Percentiles rank a stretch among this genome's conserved stretches.
Conservation (phyloP, 2,888 invertebrate genomes). For the Zygogramma bicolorata region DNA sequence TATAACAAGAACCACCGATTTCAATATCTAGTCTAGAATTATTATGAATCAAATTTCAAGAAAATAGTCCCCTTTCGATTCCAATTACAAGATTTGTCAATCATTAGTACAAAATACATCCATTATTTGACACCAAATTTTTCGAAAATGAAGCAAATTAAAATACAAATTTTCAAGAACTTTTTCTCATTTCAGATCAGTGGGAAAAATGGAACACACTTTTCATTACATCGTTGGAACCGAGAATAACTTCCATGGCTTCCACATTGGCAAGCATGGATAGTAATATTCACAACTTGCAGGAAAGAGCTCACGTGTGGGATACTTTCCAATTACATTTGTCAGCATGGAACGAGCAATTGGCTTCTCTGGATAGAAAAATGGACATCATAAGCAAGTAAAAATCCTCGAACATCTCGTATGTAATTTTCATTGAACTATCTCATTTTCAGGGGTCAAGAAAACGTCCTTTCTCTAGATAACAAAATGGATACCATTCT, state of each 20-base stretch:
- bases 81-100: too few relatives aligned
- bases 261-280: conserved; percentile 65
- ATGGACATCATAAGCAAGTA: conserved; percentile 68
- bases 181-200: conserved; percentile 55
- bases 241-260: conserved; percentile 64
- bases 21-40: too few relatives aligned
- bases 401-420: not conserved
- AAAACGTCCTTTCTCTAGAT: conserved; percentile 62
- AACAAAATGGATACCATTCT: conserved; percentile 60
- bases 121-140: too few relatives aligned
- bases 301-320: conserved; percentile 69
- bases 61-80: too few relatives aligned
- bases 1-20: too few relatives aligned
- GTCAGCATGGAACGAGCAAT: conserved; percentile 70
- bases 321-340: conserved; percentile 70
- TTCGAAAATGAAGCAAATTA: too few relatives aligned
- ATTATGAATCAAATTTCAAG: too few relatives aligned
- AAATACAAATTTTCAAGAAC: not conserved
- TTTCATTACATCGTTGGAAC: conserved; percentile 65
- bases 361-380: conserved; percentile 68
- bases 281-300: conserved; percentile 67
- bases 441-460: conserved; percentile 60
- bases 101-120: too few relatives aligned
- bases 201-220: conserved; percentile 65
- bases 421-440: not conserved